Evolutionary conservation across 2,797 vertebrate genomes (phyloP), one percentile per base, ranked within the genome.

Genomic region (Phalloptychus januarius): DNA sequence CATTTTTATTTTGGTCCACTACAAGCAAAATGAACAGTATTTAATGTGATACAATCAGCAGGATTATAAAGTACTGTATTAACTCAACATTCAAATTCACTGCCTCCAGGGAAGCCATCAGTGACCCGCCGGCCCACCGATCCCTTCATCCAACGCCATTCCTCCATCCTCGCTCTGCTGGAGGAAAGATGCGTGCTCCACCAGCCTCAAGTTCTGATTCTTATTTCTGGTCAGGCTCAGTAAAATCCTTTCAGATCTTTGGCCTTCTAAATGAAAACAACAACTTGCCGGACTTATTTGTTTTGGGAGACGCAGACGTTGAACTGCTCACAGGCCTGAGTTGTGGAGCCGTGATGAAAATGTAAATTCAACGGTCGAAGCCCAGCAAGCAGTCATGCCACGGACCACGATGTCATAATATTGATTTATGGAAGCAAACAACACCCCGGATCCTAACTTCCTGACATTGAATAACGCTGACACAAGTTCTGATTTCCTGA

Each of bases 401-500:
- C 82, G 76, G 77, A 92, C 86, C 86, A 65, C 79, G 20, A 73
- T 86, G 84, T 88, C 89, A 89, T 82, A 91, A 91, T 80, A 82
- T 86, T 83, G 81, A 88, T 87, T 82, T 81, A 83, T 87, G 71
- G 75, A 79, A 74, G 36, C 77, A 85, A 87, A 89, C 81, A 88
- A 78, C 65, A 78, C 38, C 56, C 58, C 73, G 74, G 77, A 89
- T 88, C 75, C 79, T 83, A 76, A 78, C 91, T 87, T 90, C 86
- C 84, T 82, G 76, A 85, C 75, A 33, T 80, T 82, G 77, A 89
- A 87, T 89, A 82, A 90, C 92, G 79, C 86, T 74, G 40, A 83
- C 86, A 83, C 86, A 78, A 65, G 75, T 84, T 92, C 75, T 81
- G 83, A 90, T 89, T 92, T 89, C 77, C 84, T 86, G 80, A 79